Conservation (phyloP, 2,888 invertebrate species). For the Meteorus colon region DNA sequence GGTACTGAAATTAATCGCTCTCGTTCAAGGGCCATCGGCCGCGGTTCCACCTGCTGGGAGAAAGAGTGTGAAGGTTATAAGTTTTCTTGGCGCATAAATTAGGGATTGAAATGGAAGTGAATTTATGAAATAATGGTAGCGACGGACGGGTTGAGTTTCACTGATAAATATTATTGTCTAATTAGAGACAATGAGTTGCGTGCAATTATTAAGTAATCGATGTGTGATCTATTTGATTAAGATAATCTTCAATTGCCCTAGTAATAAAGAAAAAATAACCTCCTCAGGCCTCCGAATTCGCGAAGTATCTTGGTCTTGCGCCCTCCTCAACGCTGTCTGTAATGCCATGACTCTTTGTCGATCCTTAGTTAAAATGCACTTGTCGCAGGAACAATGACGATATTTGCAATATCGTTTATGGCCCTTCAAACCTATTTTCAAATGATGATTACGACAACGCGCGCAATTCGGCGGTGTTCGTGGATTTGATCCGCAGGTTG, state of each 20-base stretch:
- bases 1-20: conserved; percentile 53
- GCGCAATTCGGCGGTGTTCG: conserved; percentile 88
- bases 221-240: no score
- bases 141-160: no score
- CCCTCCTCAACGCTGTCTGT: conserved; percentile 88
- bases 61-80: conserved; percentile 46
- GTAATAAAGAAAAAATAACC: conserved; percentile 57
- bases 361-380: conserved; percentile 90
- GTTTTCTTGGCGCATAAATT: background rate
- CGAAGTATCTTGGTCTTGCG: conserved; percentile 87
- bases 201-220: no score
- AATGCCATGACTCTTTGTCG: conserved; percentile 92
- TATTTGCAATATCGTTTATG: conserved; percentile 94
- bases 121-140: no score
- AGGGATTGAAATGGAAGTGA: no score
- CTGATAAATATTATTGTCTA: no score
- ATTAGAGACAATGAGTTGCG: no score
- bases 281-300: conserved; percentile 55
- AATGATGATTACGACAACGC: conserved; percentile 92
- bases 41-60: conserved; percentile 60
- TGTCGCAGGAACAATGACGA: conserved; percentile 88
- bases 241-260: conserved; percentile 10
- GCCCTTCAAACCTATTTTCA: conserved; percentile 90
- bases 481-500: conserved; percentile 43
- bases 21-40: conserved; percentile 51